Conservation (phyloP, 2,888 invertebrate genomes). For the Tenthredo distinguenda region DNA sequence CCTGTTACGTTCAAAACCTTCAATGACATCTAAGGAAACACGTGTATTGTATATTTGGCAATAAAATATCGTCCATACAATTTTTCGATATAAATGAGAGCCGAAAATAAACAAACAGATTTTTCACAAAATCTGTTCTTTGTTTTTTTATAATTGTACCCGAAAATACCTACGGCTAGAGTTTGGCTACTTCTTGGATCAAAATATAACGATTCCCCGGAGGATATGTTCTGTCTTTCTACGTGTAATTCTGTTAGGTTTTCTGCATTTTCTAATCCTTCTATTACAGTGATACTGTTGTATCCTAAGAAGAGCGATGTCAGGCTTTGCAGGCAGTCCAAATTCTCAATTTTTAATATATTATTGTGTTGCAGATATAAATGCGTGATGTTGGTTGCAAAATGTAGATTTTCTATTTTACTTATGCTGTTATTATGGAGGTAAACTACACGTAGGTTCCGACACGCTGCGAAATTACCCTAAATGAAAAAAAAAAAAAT, state of each 20-base stretch:
- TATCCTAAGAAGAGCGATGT: slow-evolving; percentile 88
- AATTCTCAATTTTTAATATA: slow-evolving; percentile 85
- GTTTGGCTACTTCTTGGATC: slow-evolving; percentile 83
- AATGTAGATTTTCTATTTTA: slow-evolving; percentile 86
- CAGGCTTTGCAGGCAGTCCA: slow-evolving; percentile 83
- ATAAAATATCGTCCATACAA: background rate
- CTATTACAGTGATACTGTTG: slow-evolving; percentile 85
- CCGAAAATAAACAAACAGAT: no score
- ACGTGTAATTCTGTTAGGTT: slow-evolving; percentile 85
- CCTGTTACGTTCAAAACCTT: slow-evolving; percentile 83
- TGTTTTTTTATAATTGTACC: background rate
- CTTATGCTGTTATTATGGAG: slow-evolving; percentile 90
- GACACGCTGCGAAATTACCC: slow-evolving; percentile 74
- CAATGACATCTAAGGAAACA: slow-evolving; percentile 80
- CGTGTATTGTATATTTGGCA: slow-evolving; percentile 44
- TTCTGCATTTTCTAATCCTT: slow-evolving; percentile 83
- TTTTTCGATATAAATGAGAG: no score
- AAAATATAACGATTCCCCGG: slow-evolving; percentile 83
- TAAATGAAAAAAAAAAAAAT: slow-evolving; percentile 60
- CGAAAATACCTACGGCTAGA: slow-evolving; percentile 80
- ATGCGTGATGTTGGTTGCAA: slow-evolving; percentile 84
- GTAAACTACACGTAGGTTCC: slow-evolving; percentile 84
- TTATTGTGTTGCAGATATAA: slow-evolving; percentile 89
- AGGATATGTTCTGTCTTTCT: slow-evolving; percentile 83
- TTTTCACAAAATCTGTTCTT: background rate